Evolutionary conservation across 2,113 vertebrate genomes (phyloP).

Genomic region (Sciurus niger): DNA sequence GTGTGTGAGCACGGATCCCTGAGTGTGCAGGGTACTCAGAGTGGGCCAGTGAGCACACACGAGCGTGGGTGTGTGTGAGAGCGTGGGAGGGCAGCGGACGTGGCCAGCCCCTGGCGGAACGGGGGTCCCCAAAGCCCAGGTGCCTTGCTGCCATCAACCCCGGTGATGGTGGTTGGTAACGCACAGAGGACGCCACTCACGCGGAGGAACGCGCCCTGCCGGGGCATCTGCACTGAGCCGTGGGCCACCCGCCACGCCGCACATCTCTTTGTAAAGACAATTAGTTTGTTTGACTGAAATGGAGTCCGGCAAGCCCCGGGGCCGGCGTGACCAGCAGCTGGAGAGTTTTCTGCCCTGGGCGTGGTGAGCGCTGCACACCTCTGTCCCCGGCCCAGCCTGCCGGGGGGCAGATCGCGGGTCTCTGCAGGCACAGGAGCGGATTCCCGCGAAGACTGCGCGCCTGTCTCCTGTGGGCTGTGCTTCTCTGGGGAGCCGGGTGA

Average conservation of each 20-base stretch:
- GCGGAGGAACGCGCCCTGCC: background rate
- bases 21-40: no score
- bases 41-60: background rate
- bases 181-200: accelerated
- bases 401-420: no score
- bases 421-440: no score
- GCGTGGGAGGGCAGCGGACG: no score
- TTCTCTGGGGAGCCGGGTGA: background rate
- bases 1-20: accelerated
- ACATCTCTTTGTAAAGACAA: no score
- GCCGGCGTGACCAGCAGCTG: background rate
- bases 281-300: no score
- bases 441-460: no score
- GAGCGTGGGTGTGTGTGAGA: accelerated
- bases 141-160: background rate
- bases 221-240: accelerated
- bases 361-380: background rate
- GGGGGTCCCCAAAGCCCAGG: background rate
- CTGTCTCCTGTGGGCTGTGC: no score
- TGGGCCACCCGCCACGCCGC: accelerated
- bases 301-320: background rate
- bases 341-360: no score
- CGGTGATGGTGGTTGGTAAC: no score
- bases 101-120: background rate
- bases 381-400: no score